Percentiles rank a stretch among this genome's conserved stretches.
Evolutionary conservation across 2,797 vertebrate genomes (phyloP).

Genomic region (Diglossa cyanea): DNA sequence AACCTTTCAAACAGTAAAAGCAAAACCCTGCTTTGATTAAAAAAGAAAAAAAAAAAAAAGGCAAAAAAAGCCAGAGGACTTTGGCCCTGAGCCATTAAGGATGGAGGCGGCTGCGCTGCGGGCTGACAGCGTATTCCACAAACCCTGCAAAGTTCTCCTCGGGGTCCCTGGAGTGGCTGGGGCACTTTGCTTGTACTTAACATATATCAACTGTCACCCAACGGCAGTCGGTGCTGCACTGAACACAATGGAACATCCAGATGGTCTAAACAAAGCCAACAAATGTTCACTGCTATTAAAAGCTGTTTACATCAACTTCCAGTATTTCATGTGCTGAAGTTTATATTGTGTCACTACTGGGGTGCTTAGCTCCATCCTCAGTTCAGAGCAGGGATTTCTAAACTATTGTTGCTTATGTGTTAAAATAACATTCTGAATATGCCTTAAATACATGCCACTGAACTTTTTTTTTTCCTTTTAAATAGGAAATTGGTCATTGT

Average conservation of each 20-base stretch:
- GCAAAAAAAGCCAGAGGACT: conserved; percentile 41
- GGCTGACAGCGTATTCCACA: conserved; percentile 70
- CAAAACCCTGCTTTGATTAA: conserved; percentile 70
- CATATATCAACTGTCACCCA: conserved; percentile 85
- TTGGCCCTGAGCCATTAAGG: conserved; percentile 78
- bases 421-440: conserved; percentile 10
- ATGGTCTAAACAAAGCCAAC: conserved; percentile 86
- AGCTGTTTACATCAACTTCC: conserved; percentile 87
- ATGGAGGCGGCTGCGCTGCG: conserved; percentile 62
- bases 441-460: not conserved
- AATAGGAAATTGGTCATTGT: conserved; percentile 27
- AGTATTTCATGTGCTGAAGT: conserved; percentile 78
- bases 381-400: conserved; percentile 1
- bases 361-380: conserved; percentile 52
- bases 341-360: conserved; percentile 76
- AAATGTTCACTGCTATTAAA: conserved; percentile 86
- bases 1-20: conserved; percentile 76
- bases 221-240: conserved; percentile 71
- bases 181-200: conserved; percentile 78
- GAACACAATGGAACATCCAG: conserved; percentile 87
- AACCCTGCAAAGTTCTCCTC: conserved; percentile 69
- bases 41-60: not conserved
- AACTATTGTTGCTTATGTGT: conserved; percentile 53
- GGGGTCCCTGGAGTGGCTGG: conserved; percentile 72
- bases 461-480: not conserved